Evolutionary conservation across 2,888 invertebrate species (phyloP), one percentile per base, ranked within the genome.

Genomic region (Pedicia rivosa): DNA sequence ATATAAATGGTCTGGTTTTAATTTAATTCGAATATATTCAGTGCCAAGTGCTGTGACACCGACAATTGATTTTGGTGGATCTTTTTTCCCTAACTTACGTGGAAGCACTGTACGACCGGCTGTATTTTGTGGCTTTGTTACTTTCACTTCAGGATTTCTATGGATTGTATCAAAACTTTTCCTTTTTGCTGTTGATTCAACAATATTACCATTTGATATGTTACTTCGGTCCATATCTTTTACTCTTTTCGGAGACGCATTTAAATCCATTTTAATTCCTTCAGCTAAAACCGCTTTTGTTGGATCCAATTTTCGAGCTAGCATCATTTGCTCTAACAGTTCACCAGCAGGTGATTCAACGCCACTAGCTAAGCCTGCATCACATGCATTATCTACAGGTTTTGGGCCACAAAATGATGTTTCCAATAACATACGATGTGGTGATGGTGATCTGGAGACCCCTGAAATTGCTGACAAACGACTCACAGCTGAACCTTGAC

Each of bases 401-500:
- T 83, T 84, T 35, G 77, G 79, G 2, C 88, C 88, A 58, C 87
- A 88, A 57, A 90, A 90, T 0, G 87, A 87, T 1, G 88, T 90
- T 62, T 88, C 88, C 40, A 88, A 66, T 38, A 87, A 66, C 75
- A 86, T 84, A 57, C 80, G 81, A 64, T 88, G 87, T n/a, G 88
- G 88, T 10, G 87, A 87, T 3, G 88, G 86, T 20, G 80, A 81
- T 42, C 82, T 72, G 5, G 76, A 76, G 1, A 61, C 48, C 2
- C 65, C 68, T 2, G 70, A 70, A 30, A 67, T 56, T 14, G 67
- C 66, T 2, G 70, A 71, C 31, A 70, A 51, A 41, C 67, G 67
- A 46, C 70, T 70, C 5, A 67, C 63, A 12, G 68, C 70, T 1
- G 78, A 78, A 31, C 81, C 78, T 56, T 80, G 80, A 45, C 81